Percentiles rank a stretch among this genome's conserved stretches.
Conservation (phyloP, 2,888 invertebrate species). For the Drosophila quinaria region DNA sequence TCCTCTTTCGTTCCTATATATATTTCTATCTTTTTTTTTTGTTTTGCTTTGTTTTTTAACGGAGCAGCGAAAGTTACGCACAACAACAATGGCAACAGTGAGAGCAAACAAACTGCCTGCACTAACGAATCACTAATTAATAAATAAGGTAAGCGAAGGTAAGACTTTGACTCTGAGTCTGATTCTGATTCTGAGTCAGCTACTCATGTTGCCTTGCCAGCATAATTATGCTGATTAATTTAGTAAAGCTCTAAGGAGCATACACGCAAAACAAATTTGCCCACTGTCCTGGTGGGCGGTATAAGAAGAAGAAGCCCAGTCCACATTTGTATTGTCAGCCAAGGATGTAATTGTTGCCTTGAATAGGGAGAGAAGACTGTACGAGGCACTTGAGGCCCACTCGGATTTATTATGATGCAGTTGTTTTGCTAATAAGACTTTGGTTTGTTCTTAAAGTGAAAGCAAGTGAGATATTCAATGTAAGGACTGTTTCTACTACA, state of each 20-base stretch:
- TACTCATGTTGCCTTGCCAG: slow-evolving; percentile 57
- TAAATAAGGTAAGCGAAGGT: slow-evolving; percentile 66
- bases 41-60: slow-evolving; percentile 20
- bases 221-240: slow-evolving; percentile 76
- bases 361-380: slow-evolving; percentile 2
- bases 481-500: neutral
- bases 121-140: slow-evolving; percentile 74
- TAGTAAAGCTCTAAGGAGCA: slow-evolving; percentile 52
- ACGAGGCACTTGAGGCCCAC: slow-evolving; percentile 39
- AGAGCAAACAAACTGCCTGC: slow-evolving; percentile 49
- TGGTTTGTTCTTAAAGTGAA: slow-evolving; percentile 7
- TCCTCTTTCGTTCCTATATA: slow-evolving; percentile 4
- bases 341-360: slow-evolving; percentile 13
- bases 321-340: slow-evolving; percentile 55
- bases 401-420: slow-evolving; percentile 23
- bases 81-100: slow-evolving; percentile 23
- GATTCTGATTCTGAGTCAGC: neutral
- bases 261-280: slow-evolving; percentile 35
- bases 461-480: neutral
- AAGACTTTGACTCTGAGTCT: neutral
- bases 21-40: neutral
- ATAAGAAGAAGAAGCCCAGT: neutral
- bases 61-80: slow-evolving; percentile 39
- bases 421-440: slow-evolving; percentile 18
- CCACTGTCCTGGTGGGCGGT: slow-evolving; percentile 28